These are phyloP conservation scores for Sabatieria punctata DNA, from an alignment of 2,888 invertebrate species.

Conservation along the genomic window DNA sequence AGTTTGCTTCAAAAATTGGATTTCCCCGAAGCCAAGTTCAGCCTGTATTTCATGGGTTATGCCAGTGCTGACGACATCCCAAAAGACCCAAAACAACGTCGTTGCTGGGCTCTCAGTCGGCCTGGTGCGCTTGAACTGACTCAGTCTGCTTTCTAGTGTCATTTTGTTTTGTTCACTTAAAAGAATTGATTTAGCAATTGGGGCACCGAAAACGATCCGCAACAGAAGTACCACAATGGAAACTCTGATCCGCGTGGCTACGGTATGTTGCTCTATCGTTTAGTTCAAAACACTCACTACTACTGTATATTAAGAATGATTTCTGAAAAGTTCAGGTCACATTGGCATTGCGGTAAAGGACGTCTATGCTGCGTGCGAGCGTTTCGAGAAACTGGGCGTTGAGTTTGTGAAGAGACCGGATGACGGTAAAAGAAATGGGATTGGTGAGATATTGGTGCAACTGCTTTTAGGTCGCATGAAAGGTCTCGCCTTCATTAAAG, in stretches of 20 bases:
- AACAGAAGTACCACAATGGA: slow-evolving; percentile 66
- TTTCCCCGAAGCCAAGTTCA: slow-evolving; percentile 60
- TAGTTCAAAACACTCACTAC: background rate
- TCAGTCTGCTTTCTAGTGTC: slow-evolving; percentile 47
- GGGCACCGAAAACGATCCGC: slow-evolving; percentile 70
- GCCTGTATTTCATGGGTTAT: slow-evolving; percentile 76
- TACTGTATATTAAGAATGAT: background rate
- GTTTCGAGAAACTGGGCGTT: slow-evolving; percentile 67
- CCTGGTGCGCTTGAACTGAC: slow-evolving; percentile 78
- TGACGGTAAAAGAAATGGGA: slow-evolving; percentile 40
- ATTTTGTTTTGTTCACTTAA: slow-evolving; percentile 4
- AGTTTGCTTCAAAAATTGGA: slow-evolving; percentile 63
- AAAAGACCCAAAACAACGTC: slow-evolving; percentile 48
- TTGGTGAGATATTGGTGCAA: background rate
- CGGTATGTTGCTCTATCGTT: slow-evolving; percentile 38
- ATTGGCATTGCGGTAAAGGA: slow-evolving; percentile 78
- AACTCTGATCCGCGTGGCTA: slow-evolving; percentile 73
- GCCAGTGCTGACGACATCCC: slow-evolving; percentile 58
- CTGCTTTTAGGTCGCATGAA: slow-evolving; percentile 59
- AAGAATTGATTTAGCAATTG: slow-evolving; percentile 55
- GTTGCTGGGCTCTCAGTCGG: slow-evolving; percentile 58
- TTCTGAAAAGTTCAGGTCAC: slow-evolving; percentile 46
- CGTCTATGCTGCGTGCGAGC: slow-evolving; percentile 65
- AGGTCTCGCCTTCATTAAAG: slow-evolving; percentile 78
- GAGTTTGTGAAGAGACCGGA: slow-evolving; percentile 73